These are phyloP conservation scores for Phasia obesa DNA, from an alignment of 2,888 invertebrate species.

Conservation along the genomic window DNA sequence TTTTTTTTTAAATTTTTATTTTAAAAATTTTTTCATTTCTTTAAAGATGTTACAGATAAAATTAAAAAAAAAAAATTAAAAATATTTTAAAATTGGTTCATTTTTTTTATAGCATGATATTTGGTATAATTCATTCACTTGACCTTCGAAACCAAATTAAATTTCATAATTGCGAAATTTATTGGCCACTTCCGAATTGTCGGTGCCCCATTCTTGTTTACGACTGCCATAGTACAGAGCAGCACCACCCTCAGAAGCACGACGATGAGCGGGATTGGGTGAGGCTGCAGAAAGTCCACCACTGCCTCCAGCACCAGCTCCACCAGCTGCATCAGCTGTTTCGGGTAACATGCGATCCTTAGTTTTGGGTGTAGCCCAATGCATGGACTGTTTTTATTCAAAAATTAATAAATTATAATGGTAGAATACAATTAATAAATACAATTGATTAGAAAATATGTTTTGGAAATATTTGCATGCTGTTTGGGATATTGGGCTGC, in stretches of 20 bases:
- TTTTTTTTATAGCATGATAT: slow-evolving; percentile 52
- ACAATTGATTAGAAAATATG: neutral
- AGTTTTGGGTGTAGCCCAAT: slow-evolving; percentile 95
- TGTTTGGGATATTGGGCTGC: neutral
- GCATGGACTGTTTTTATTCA: slow-evolving; percentile 88
- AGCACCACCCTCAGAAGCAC: slow-evolving; percentile 94
- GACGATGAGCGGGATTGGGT: slow-evolving; percentile 85
- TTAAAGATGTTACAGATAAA: neutral
- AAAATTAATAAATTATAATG: neutral
- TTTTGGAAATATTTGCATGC: neutral
- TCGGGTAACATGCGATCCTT: slow-evolving; percentile 93
- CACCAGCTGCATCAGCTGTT: slow-evolving; percentile 79
- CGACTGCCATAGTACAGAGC: slow-evolving; percentile 87
- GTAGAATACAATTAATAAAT: neutral
- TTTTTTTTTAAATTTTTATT: slow-evolving; percentile 8
- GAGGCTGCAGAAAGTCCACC: slow-evolving; percentile 85
- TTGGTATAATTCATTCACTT: slow-evolving; percentile 17
- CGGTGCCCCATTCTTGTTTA: slow-evolving; percentile 86
- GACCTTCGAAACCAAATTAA: slow-evolving; percentile 82
- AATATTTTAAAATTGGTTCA: slow-evolving; percentile 76
- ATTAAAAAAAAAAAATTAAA: neutral
- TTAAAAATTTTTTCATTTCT: neutral
- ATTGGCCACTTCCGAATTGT: slow-evolving; percentile 91
- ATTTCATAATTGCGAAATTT: slow-evolving; percentile 97
- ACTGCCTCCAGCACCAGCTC: slow-evolving; percentile 79